Conservation (phyloP, 2,797 vertebrate genomes). For the Ammospiza maritima region DNA sequence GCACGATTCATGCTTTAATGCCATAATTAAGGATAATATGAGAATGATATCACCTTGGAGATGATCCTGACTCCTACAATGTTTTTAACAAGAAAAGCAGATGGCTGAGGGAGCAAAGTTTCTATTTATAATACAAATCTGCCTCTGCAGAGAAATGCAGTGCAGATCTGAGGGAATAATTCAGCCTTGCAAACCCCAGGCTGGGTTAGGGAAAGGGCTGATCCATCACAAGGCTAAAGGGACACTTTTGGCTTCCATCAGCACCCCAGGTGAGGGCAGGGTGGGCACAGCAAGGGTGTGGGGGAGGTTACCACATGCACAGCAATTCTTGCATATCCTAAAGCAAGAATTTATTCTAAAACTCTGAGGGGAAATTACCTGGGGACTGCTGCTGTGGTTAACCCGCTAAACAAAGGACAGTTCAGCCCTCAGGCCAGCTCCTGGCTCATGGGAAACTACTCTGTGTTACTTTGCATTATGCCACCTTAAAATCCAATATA, state of each 20-base stretch:
- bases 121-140: slow-evolving; percentile 17
- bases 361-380: fast-evolving
- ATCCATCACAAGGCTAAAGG: not conserved
- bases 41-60: slow-evolving; percentile 18
- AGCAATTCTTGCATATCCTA: not conserved
- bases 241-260: not conserved
- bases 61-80: not conserved
- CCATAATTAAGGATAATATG: slow-evolving; percentile 6
- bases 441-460: not conserved
- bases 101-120: not conserved
- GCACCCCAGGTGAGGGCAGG: not conserved
- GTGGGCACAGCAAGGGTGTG: not conserved
- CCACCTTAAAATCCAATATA: not conserved
- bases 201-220: not conserved
- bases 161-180: not conserved
- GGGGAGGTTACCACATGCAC: fast-evolving
- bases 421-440: not conserved
- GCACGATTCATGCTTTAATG: not conserved
- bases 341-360: not conserved
- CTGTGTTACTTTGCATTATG: not conserved
- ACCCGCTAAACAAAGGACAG: not conserved
- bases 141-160: not conserved
- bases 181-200: not conserved
- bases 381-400: not conserved
- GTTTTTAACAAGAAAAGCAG: not conserved